These are phyloP conservation scores for Cyprinodon variegatus DNA, from an alignment of 2,113 vertebrate genomes.

Conservation along the genomic window DNA sequence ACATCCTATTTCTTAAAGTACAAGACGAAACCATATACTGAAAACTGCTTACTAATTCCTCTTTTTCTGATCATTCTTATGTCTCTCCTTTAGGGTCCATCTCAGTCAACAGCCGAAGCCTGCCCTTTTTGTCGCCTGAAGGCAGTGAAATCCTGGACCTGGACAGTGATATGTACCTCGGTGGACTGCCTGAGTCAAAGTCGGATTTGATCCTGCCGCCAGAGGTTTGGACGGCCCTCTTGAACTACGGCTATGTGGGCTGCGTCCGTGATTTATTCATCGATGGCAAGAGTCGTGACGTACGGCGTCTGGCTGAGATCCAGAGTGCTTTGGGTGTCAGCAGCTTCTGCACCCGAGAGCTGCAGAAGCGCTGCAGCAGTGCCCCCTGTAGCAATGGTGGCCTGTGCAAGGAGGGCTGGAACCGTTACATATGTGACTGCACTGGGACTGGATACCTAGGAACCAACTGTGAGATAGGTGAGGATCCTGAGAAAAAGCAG, in stretches of 20 bases:
- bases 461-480: conserved; percentile 88
- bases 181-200: conserved; percentile 86
- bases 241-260: conserved; percentile 91
- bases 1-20: background rate
- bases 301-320: conserved; percentile 86
- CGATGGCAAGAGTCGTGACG: conserved; percentile 89
- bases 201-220: conserved; percentile 86
- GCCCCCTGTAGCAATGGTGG: conserved; percentile 87
- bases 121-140: conserved; percentile 89
- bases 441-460: conserved; percentile 89
- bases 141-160: conserved; percentile 92
- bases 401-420: conserved; percentile 92
- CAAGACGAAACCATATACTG: background rate
- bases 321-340: conserved; percentile 84
- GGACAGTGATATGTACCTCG: conserved; percentile 90
- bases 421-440: conserved; percentile 92
- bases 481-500: conserved; percentile 26
- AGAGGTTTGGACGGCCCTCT: conserved; percentile 91
- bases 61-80: background rate
- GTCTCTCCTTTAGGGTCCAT: conserved; percentile 83
- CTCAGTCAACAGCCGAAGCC: conserved; percentile 91
- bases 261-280: conserved; percentile 93
- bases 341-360: conserved; percentile 90
- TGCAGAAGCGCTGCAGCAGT: conserved; percentile 86
- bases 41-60: background rate